phyloP scores from a whole-genome alignment of 23 tunicate species.

The Halocynthia aurantium region DNA sequence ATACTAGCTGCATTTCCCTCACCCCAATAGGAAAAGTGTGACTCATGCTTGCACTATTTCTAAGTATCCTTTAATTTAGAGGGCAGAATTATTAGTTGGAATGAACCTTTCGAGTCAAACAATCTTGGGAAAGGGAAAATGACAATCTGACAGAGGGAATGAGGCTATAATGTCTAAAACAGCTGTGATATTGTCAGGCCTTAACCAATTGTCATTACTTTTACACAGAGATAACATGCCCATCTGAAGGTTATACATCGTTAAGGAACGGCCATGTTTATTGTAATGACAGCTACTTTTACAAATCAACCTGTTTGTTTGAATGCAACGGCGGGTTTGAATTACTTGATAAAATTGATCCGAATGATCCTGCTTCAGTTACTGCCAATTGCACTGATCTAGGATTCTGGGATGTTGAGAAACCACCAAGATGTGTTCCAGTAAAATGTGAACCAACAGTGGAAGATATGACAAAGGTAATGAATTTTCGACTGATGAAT shows the following conservation, averaged over 20 bases:
- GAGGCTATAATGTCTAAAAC: background rate
- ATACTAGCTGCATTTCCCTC: too few species aligned
- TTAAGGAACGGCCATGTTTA: slow-evolving; percentile 45
- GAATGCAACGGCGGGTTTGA: slow-evolving; percentile 62
- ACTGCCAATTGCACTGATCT: slow-evolving; percentile 33
- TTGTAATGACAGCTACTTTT: slow-evolving; percentile 38
- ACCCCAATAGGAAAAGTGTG: too few species aligned
- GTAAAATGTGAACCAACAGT: slow-evolving; percentile 27
- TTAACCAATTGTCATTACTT: background rate
- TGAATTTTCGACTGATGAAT: background rate
- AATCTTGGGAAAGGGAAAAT: too few species aligned
- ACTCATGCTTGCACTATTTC: too few species aligned
- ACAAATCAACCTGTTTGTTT: slow-evolving; percentile 41
- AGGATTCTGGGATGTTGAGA: slow-evolving; percentile 48
- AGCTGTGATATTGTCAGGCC: background rate
- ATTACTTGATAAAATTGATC: slow-evolving; percentile 10
- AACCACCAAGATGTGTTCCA: slow-evolving; percentile 40
- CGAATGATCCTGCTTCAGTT: slow-evolving; percentile 9
- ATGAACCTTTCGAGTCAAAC: too few species aligned
- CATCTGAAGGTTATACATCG: slow-evolving; percentile 10
- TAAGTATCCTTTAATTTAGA: too few species aligned
- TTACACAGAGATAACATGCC: slow-evolving; percentile 52
- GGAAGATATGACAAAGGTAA: slow-evolving; percentile 31
- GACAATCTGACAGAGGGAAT: background rate
- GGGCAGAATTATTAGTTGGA: too few species aligned